Evolutionary conservation across 2,113 vertebrate species (phyloP).

Genomic region (Zeus faber): DNA sequence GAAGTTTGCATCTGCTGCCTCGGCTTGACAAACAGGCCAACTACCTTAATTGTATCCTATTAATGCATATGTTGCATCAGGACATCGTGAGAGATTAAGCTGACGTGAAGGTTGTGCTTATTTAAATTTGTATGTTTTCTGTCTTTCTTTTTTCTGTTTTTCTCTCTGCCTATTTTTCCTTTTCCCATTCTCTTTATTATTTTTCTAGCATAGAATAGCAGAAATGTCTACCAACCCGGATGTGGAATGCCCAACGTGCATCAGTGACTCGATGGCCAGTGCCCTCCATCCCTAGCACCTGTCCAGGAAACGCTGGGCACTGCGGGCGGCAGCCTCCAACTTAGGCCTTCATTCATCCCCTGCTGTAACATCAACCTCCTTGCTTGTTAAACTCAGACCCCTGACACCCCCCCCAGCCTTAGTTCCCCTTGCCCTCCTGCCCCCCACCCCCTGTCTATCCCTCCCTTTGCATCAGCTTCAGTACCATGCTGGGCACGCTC

Average conservation of each 20-base stretch:
- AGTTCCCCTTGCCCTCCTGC: background rate
- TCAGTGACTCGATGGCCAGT: slow-evolving; percentile 8
- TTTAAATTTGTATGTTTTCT: slow-evolving; percentile 4
- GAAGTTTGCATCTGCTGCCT: no score
- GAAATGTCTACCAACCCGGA: slow-evolving; percentile 30
- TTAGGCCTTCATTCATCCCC: no score
- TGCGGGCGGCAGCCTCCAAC: background rate
- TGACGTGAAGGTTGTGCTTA: no score
- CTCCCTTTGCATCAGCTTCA: background rate
- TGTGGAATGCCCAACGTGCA: slow-evolving; percentile 1
- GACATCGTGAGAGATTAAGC: no score
- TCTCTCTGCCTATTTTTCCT: no score
- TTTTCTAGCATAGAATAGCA: no score
- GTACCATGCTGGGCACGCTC: slow-evolving; percentile 84
- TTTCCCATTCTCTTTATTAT: no score
- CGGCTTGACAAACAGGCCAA: no score
- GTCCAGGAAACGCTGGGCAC: no score
- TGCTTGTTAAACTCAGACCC: background rate
- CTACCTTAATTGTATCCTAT: no score
- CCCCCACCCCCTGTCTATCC: slow-evolving; percentile 5
- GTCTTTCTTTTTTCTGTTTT: no score
- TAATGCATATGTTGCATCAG: no score
- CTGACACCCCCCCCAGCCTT: slow-evolving; percentile 18
- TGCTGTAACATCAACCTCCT: background rate
- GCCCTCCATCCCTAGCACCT: background rate